These are phyloP conservation scores for Lithobates pipiens DNA, from an alignment of 2,797 vertebrate genomes.

Conservation along the genomic window DNA sequence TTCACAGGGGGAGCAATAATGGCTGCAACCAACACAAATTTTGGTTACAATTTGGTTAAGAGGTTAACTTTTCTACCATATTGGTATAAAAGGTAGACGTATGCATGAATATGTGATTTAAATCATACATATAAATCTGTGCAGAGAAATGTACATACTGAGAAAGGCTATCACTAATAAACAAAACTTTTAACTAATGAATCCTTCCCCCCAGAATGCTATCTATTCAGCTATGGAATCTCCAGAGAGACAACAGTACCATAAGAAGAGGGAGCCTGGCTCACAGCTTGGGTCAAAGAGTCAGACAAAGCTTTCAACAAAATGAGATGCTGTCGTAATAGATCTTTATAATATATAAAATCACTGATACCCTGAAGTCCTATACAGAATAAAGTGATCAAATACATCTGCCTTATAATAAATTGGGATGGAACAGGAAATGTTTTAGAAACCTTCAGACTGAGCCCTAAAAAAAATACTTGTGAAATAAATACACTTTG, in stretches of 20 bases:
- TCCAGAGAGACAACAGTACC: conserved; percentile 32
- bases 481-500: too few species aligned
- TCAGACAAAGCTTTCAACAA: neutral
- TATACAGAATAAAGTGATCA: too few species aligned
- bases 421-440: too few species aligned
- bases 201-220: conserved; percentile 40
- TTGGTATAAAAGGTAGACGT: neutral
- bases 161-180: conserved; percentile 8
- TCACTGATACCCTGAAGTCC: too few species aligned
- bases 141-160: neutral
- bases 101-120: neutral
- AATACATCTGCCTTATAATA: too few species aligned
- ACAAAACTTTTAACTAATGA: conserved; percentile 27
- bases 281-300: conserved; percentile 28
- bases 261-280: neutral
- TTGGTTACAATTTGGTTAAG: neutral
- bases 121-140: conserved; percentile 19
- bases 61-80: neutral
- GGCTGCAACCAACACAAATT: too few species aligned
- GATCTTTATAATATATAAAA: neutral
- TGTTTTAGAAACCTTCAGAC: too few species aligned
- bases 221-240: conserved; percentile 45
- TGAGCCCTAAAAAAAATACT: too few species aligned
- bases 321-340: neutral
- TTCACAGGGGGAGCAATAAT: too few species aligned